Evolutionary conservation across 2,113 vertebrate species (phyloP).

Genomic region (Scolopax mira): DNA sequence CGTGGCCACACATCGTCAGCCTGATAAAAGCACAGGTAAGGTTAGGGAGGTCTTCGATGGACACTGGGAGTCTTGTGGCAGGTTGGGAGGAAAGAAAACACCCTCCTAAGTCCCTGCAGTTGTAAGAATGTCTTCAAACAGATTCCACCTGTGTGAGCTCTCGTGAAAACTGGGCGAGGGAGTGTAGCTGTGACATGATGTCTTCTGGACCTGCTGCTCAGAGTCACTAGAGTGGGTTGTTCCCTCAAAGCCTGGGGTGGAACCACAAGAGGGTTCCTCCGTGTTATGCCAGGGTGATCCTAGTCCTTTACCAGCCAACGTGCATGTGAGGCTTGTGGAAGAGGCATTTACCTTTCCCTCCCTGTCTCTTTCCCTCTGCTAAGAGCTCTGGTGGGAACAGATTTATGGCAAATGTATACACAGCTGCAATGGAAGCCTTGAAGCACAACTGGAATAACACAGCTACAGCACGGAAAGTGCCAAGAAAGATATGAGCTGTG

Average conservation of each 20-base stretch:
- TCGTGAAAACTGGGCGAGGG: not conserved
- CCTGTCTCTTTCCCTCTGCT: not conserved
- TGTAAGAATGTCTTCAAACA: not conserved
- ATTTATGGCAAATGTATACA: conserved; percentile 14
- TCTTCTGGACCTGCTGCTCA: not conserved
- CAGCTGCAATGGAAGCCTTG: conserved; percentile 42
- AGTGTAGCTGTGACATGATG: not conserved
- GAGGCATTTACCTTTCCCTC: not conserved
- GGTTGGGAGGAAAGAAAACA: not conserved
- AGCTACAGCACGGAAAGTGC: not conserved
- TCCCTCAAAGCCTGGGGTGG: not conserved
- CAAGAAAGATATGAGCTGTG: not conserved
- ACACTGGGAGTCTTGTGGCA: not conserved
- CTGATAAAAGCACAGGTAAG: not conserved
- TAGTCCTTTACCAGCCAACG: not conserved
- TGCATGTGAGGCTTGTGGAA: not conserved
- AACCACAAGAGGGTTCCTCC: not conserved
- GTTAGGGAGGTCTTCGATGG: not conserved
- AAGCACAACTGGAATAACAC: conserved; percentile 27
- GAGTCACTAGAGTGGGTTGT: not conserved
- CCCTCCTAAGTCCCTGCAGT: not conserved
- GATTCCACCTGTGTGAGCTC: not conserved
- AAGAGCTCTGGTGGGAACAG: conserved; percentile 6
- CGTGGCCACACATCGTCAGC: not conserved
- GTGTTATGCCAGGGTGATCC: not conserved